Evolutionary conservation across 2,888 invertebrate species (phyloP).

Genomic region (Blera fallax): DNA sequence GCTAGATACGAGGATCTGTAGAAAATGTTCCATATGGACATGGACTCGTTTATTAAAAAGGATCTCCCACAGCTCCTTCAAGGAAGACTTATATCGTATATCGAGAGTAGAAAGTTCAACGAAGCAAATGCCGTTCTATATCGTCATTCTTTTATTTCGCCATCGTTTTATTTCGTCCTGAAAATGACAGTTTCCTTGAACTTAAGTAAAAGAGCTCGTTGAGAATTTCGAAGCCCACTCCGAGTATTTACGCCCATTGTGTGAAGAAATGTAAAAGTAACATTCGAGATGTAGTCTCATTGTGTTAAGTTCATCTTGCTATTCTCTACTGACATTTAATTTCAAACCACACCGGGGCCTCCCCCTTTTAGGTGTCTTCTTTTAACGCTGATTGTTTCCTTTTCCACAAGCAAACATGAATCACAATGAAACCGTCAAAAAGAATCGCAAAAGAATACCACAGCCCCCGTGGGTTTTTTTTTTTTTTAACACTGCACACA

Average conservation of each 20-base stretch:
- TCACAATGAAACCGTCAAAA: constrained; percentile 50
- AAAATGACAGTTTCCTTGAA: constrained; percentile 2
- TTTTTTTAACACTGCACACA: constrained; percentile 5
- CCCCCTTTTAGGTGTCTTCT: constrained; percentile 37
- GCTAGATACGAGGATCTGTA: no score
- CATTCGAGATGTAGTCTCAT: constrained; percentile 10
- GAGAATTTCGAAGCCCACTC: not conserved
- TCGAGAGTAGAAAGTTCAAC: no score
- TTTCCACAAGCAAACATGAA: constrained; percentile 52
- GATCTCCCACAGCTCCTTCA: no score
- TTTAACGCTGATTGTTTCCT: constrained; percentile 53
- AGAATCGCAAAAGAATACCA: constrained; percentile 30
- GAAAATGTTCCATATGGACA: no score
- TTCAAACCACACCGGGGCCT: constrained; percentile 24
- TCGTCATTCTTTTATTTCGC: no score
- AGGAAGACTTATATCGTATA: no score
- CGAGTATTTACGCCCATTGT: constrained; percentile 13
- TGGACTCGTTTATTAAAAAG: no score
- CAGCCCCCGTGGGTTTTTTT: not conserved
- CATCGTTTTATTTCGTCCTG: not conserved
- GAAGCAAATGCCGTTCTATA: no score
- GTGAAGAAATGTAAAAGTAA: constrained; percentile 2
- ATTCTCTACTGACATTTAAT: constrained; percentile 41
- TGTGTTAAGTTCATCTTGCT: constrained; percentile 9
- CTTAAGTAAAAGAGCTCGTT: not conserved